These are phyloP conservation scores for Seira sanloemensis DNA, from an alignment of 2,888 invertebrate genomes.

Conservation along the genomic window DNA sequence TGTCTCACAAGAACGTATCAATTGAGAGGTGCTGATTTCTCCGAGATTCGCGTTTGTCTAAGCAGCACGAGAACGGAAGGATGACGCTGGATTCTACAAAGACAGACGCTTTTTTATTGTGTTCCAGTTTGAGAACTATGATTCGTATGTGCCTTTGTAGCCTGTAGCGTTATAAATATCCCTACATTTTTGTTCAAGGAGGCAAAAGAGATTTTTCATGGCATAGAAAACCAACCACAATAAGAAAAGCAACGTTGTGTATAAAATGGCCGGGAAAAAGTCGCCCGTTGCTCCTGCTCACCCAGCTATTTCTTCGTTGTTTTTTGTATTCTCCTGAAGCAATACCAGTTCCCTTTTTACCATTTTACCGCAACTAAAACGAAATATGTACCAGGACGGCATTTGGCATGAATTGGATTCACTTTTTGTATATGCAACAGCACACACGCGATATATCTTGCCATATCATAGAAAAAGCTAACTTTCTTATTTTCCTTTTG, in stretches of 20 bases:
- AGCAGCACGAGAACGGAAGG: not conserved
- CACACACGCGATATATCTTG: not conserved
- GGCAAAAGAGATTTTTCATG: slow-evolving; percentile 37
- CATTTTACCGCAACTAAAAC: slow-evolving; percentile 59
- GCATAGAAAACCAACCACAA: slow-evolving; percentile 21
- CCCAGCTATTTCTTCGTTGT: slow-evolving; percentile 20
- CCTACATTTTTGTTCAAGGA: slow-evolving; percentile 28
- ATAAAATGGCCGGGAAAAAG: slow-evolving; percentile 17
- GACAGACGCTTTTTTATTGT: slow-evolving; percentile 5
- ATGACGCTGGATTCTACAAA: not conserved
- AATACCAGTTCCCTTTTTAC: slow-evolving; percentile 34
- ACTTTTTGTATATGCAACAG: not conserved
- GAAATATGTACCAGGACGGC: slow-evolving; percentile 43
- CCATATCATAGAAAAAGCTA: not conserved
- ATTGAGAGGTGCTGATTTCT: too few relatives aligned
- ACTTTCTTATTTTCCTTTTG: too few relatives aligned
- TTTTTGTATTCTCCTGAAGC: slow-evolving; percentile 13
- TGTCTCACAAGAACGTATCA: too few relatives aligned
- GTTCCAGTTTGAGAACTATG: slow-evolving; percentile 18
- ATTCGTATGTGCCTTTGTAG: not conserved
- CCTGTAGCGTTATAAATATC: not conserved
- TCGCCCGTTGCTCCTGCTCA: slow-evolving; percentile 33
- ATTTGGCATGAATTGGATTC: slow-evolving; percentile 48
- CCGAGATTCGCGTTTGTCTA: too few relatives aligned
- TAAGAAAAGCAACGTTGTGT: not conserved